Evolutionary conservation across 2,888 invertebrate species (phyloP), one percentile per base, ranked within the genome.

Genomic region (Sinelater perroti): DNA sequence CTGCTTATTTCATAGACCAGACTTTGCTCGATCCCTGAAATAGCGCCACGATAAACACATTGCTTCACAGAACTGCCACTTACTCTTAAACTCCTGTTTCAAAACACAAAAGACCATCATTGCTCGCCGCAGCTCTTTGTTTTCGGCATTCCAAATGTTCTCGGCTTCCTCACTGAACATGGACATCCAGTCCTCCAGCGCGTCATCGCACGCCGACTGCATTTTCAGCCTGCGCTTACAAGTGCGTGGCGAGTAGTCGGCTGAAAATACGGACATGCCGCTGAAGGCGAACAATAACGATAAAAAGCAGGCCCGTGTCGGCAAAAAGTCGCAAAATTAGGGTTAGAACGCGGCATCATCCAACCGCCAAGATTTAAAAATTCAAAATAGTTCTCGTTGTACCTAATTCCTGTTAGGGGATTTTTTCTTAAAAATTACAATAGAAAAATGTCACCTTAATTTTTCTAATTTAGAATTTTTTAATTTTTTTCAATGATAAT

Each of bases 81-180:
- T 24, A 58, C 58, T 10, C 13, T 49, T 30, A 11, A 58, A 42
- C 44, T 58, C 53, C 11, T 44, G 35, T 21, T 35, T 7, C 35
- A 58, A 20, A 17, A 47, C 42, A 18, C 44, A 14, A 2, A 47
- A 26, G 11, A 53, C n/a, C 46, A 53, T 58, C 16, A 42, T 11
- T 1, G 26, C 26, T 21, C 16, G 33, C 28, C 49, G 53, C 26
- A 58, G 21, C 36, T 47, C 53, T 11, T 6, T 16, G 20, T 8
- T 16, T 26, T 53, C 38, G 1, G 8, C 14, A 7, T 21, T 33
- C 58, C 58, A 58, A 11, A 58, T 44, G 2, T 3, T 17, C 36
- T 49, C 28, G 1, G 44, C 11, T 33, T 58, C 36, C 4, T 38
- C 20, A 1, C 53, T 49, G 24, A 24, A 58, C 16, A 58, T 18